Conservation (phyloP, 2,797 vertebrate species). For the Lutra lutra region DNA sequence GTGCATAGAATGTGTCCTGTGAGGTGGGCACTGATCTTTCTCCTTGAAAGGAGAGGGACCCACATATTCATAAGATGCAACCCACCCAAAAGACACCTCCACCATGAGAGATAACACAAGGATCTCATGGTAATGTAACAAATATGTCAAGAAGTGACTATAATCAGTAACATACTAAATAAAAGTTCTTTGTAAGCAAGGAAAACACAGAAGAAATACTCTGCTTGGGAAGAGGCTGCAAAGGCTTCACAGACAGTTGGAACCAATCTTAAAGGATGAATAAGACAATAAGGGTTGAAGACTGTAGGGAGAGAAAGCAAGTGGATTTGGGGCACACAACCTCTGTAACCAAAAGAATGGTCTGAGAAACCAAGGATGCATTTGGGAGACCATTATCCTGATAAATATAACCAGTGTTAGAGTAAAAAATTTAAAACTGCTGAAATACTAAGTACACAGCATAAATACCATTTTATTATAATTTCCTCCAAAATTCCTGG, state of each 20-base stretch:
- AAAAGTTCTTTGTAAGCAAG: not conserved
- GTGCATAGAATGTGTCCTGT: not conserved
- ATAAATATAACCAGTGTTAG: not conserved
- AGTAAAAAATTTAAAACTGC: not conserved
- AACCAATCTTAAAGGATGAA: not conserved
- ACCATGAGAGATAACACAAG: not conserved
- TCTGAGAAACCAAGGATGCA: not conserved
- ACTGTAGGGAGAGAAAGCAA: not conserved
- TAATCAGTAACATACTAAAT: not conserved
- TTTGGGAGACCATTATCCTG: not conserved
- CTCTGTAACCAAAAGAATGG: not conserved
- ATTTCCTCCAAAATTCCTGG: not conserved
- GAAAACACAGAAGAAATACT: not conserved
- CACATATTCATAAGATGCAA: not conserved
- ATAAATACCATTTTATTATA: not conserved
- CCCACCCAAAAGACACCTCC: not conserved
- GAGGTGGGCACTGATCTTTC: not conserved
- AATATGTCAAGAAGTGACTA: not conserved
- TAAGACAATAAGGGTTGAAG: not conserved
- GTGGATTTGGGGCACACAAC: not conserved
- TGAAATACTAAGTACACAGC: too few relatives aligned
- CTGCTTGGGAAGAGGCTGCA: not conserved
- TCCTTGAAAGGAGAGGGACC: not conserved
- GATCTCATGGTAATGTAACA: not conserved
- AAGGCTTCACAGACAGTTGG: not conserved